These are phyloP conservation scores for Lagodon rhomboides DNA, from an alignment of 2,797 vertebrate species.

Conservation along the genomic window DNA sequence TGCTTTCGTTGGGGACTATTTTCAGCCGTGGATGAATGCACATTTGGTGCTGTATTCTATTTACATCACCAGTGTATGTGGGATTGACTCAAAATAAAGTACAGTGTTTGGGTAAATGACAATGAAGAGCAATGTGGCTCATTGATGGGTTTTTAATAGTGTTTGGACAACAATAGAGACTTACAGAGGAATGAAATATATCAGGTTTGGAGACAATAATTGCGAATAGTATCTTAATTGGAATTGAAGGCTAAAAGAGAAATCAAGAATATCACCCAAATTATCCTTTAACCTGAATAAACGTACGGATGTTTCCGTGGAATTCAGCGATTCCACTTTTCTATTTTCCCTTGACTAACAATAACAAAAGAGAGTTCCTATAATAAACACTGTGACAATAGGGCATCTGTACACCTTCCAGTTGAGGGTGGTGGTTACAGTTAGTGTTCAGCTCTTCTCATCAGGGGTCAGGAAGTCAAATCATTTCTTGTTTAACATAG, in stretches of 20 bases:
- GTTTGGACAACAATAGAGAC: neutral
- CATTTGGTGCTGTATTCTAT: neutral
- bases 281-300: neutral
- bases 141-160: neutral
- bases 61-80: neutral
- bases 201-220: neutral
- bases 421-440: neutral
- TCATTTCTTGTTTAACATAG: neutral
- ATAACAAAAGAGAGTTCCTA: neutral
- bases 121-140: neutral
- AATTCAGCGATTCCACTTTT: constrained; percentile 20
- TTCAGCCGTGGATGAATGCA: constrained; percentile 19
- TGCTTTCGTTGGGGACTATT: constrained; percentile 18
- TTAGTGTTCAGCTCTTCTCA: neutral
- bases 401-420: neutral
- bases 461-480: constrained; percentile 18
- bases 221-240: neutral
- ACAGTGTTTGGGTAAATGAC: neutral
- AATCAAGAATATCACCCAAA: neutral
- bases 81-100: neutral
- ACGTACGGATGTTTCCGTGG: rapidly evolving
- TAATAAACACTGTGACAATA: neutral
- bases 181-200: too few relatives aligned
- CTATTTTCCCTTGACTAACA: neutral
- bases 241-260: neutral